These are phyloP conservation scores for Cremastinae sp. DNA, from an alignment of 2,888 invertebrate genomes.

Conservation along the genomic window DNA sequence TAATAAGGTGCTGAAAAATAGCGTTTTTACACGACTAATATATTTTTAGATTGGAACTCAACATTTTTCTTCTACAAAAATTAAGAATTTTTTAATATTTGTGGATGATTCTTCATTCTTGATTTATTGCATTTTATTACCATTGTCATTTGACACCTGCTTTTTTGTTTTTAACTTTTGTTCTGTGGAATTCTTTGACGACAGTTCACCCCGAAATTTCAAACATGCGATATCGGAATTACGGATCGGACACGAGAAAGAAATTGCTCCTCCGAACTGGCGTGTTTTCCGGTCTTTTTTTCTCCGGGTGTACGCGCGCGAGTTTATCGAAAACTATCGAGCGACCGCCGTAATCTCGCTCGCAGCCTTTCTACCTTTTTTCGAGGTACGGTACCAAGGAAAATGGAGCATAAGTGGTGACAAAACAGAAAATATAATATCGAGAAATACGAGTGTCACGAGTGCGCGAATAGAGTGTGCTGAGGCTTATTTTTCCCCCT, in stretches of 20 bases:
- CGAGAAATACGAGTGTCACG: slow-evolving; percentile 24
- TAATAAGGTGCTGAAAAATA: too few species aligned
- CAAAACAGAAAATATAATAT: slow-evolving; percentile 46
- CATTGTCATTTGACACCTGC: too few species aligned
- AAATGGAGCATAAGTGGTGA: slow-evolving; percentile 39
- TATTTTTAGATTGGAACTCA: too few species aligned
- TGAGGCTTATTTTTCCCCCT: background rate
- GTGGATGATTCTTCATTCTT: too few species aligned
- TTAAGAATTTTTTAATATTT: too few species aligned
- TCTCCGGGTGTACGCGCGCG: slow-evolving; percentile 7
- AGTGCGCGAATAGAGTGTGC: slow-evolving; percentile 27
- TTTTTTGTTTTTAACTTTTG: too few species aligned
- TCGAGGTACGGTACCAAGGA: slow-evolving; percentile 32
- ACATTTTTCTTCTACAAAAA: too few species aligned
- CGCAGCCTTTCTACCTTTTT: background rate
- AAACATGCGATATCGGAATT: too few species aligned
- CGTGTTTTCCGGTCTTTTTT: slow-evolving; percentile 9
- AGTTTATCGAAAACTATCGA: slow-evolving; percentile 27
- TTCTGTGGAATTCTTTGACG: background rate
- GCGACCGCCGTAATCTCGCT: slow-evolving; percentile 21
- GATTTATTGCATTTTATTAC: too few species aligned
- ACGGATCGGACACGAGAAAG: background rate
- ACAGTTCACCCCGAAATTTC: background rate
- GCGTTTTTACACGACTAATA: too few species aligned
- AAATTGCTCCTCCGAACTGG: slow-evolving; percentile 29